Base-by-base conservation (phyloP, 2,888 invertebrate species). In the Ennomos quercinarius region DNA sequence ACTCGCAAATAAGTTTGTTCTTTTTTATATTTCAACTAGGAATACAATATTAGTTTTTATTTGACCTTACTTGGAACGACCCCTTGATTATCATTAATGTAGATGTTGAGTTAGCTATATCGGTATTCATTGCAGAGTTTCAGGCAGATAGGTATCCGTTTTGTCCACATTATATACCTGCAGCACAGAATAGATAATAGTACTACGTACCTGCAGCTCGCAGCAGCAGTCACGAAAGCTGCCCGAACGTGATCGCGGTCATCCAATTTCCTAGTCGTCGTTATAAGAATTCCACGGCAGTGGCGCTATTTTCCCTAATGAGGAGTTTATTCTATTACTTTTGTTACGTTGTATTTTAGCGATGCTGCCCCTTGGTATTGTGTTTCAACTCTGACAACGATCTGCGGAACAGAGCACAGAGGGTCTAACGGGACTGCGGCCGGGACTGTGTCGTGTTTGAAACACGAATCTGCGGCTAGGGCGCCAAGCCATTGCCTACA, bases 171-270 rank as follows among this genome's bases (percentile, higher is more conserved):
- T 44, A 48, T 42, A 43, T 63, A 61, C 61, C 52, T 64, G 27
- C 27, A 27, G 27, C 61, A n/a, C n/a, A n/a, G n/a, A n/a, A n/a
- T n/a, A n/a, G n/a, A n/a, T n/a, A n/a, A n/a, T n/a, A n/a, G n/a
- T n/a, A n/a, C n/a, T n/a, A n/a, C n/a, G 46, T 63, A 61, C 61
- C 52, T 64, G 27, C 27, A 27, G 27, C 61, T 63, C 67, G 59
- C 57, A 62, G 61, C 63, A 60, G 68, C 65, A 71, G 76, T 80
- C 78, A 74, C 77, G 77, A 73, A 75, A 70, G 67, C 64, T 61
- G 69, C 42, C 67, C 66, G 72, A 71, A 81, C 80, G 81, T 81
- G 83, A 81, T 78, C 71, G 76, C 81, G 79, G 78, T 73, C 76
- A 72, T 74, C 70, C 72, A 75, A 73, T 74, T 72, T 74, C 71